phyloP scores from a whole-genome alignment of 2,888 invertebrate species.

The Eilema caniola region DNA sequence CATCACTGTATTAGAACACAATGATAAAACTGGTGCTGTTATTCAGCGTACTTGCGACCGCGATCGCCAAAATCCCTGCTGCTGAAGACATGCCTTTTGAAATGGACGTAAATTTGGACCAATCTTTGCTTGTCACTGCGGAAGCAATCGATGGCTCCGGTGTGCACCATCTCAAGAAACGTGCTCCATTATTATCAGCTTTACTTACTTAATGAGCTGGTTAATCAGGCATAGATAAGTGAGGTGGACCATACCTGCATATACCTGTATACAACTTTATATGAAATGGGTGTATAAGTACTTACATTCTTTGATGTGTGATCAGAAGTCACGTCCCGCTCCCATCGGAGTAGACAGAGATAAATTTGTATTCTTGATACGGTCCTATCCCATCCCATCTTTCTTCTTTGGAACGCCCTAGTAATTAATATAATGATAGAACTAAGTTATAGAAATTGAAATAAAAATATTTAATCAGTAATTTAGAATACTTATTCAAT shows the following conservation, averaged over 20 bases:
- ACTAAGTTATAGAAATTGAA: not conserved
- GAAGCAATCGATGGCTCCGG: slow-evolving; percentile 57
- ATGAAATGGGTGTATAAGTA: no score
- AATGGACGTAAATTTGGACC: slow-evolving; percentile 79
- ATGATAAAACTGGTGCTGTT: not conserved
- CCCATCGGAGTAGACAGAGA: no score
- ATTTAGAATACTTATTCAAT: not conserved
- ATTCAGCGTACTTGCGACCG: not conserved
- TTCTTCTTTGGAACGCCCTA: not conserved
- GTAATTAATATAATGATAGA: not conserved
- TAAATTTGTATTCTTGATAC: no score
- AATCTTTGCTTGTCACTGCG: slow-evolving; percentile 72
- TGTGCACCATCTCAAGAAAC: slow-evolving; percentile 6
- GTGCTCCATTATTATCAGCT: not conserved
- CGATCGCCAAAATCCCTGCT: slow-evolving; percentile 69
- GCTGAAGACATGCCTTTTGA: slow-evolving; percentile 79
- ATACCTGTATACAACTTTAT: no score
- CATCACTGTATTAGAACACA: not conserved
- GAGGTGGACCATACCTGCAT: not conserved
- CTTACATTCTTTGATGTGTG: no score
- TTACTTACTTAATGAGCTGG: not conserved
- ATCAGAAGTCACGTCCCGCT: no score
- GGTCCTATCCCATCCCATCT: not conserved
- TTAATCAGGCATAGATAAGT: not conserved
- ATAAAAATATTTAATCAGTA: not conserved